phyloP scores from a whole-genome alignment of 2,888 invertebrate species.

The Nebria brevicollis region DNA sequence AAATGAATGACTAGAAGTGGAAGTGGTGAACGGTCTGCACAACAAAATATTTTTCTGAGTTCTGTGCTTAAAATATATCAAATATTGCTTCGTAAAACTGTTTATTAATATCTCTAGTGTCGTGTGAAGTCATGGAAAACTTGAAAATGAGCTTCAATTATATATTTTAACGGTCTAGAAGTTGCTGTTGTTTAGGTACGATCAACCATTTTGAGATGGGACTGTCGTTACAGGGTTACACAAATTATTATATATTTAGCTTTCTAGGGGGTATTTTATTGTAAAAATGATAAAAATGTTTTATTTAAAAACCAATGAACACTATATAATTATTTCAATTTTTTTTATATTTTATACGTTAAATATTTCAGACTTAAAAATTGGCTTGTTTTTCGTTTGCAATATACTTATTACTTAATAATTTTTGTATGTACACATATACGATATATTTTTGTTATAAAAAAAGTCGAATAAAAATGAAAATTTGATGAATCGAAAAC shows the following conservation, averaged over 20 bases:
- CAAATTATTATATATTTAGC: conserved; percentile 41
- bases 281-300: conserved; percentile 16
- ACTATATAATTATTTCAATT: conserved; percentile 14
- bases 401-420: conserved; percentile 33
- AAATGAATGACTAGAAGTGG: conserved; percentile 43
- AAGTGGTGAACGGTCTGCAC: conserved; percentile 45
- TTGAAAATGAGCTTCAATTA: conserved; percentile 36
- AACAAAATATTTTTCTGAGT: conserved; percentile 36
- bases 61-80: conserved; percentile 34
- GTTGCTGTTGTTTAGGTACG: conserved; percentile 47
- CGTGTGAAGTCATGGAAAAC: conserved; percentile 24
- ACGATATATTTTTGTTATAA: not conserved
- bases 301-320: conserved; percentile 18
- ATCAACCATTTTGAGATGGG: conserved; percentile 45
- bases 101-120: conserved; percentile 42
- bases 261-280: conserved; percentile 21
- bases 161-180: conserved; percentile 41
- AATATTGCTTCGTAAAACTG: conserved; percentile 26
- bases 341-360: not conserved
- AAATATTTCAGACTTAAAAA: conserved; percentile 28
- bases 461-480: not conserved
- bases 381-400: conserved; percentile 26
- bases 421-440: conserved; percentile 4
- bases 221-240: conserved; percentile 39
- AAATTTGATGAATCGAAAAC: not conserved